Percentiles rank a stretch among this genome's conserved stretches.
Conservation (phyloP, 2,797 vertebrate species). For the Microhierax caerulescens region DNA sequence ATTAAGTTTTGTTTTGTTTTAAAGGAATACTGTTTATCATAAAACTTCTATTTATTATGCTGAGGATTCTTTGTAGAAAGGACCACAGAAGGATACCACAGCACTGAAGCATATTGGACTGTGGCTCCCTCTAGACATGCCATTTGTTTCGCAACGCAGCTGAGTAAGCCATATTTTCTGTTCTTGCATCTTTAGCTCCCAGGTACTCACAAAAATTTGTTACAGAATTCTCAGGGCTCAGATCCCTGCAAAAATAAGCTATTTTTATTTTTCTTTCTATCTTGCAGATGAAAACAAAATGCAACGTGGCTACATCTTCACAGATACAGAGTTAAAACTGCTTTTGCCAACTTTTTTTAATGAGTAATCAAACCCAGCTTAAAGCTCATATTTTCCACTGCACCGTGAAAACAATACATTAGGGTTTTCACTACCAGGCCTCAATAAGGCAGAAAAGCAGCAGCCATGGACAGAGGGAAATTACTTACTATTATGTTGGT, state of each 20-base stretch:
- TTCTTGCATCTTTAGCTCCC: not conserved
- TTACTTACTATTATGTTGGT: not conserved
- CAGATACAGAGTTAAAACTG: not conserved
- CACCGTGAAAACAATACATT: rapidly evolving
- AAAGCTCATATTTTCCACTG: not conserved
- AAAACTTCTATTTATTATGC: not conserved
- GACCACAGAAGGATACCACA: not conserved
- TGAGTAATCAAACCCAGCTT: not conserved
- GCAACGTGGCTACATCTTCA: not conserved
- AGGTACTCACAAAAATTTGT: not conserved
- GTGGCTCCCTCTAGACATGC: not conserved
- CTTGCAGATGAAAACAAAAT: not conserved
- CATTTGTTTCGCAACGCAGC: not conserved
- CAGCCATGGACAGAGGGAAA: not conserved
- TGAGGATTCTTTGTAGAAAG: not conserved
- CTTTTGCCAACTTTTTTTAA: not conserved
- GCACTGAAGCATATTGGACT: not conserved
- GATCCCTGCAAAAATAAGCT: not conserved
- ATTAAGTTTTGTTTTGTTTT: not conserved
- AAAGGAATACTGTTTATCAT: not conserved
- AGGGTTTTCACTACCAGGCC: not conserved
- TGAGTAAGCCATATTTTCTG: not conserved
- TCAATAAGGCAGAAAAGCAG: not conserved
- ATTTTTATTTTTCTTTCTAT: not conserved
- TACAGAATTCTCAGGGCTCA: not conserved